Evolutionary conservation across 1,140 invertebrate species (phyloP), one percentile per base, ranked within the genome.

Genomic region (Neelides sp.): DNA sequence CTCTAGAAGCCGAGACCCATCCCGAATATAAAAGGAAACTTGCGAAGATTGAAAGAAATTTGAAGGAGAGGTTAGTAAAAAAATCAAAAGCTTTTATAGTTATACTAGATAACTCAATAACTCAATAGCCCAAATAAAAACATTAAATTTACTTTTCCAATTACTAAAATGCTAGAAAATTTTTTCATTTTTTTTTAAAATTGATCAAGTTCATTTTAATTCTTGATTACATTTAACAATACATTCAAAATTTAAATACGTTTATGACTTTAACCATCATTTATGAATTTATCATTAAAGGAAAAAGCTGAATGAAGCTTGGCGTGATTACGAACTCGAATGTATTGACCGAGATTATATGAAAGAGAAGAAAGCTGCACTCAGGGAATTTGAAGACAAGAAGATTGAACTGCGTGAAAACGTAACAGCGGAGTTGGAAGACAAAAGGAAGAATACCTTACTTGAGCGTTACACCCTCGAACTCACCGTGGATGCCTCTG

Each of bases 331-430:
- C 62, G 76, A 88, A 69, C 75, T 80, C 5, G 85, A 92, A 58
- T 79, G 82, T 61, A 82, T 91, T 3, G 88, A 95, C 63, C 74
- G 78, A 52, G 91, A 95, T 61, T 95, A 85, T 64, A 71, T 83
- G 53, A 75, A 78, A 27, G 93, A 96, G 65, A 88, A 88, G 65
- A 84, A 84, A 67, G 78, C 82, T 23, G 83, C 89, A 2, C 79
- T 75, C 0, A 84, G 87, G 68, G 91, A 96, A 62, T 92, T 90
- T 75, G 89, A 96, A 67, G 90, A 96, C 60, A 94, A 95, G 65
- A 92, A 92, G 65, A 75, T 85, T 57, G 91, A 95, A 65, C 69
- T 97, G 10, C 80, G 83, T 63, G 91, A 95, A 66, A 90, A 81
- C 69, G 66, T 98, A 13, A 73, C 96, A 10, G 75, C 79, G 28